Base-by-base conservation (phyloP, 2,797 vertebrate genomes). In the Tachyglossus aculeatus region DNA sequence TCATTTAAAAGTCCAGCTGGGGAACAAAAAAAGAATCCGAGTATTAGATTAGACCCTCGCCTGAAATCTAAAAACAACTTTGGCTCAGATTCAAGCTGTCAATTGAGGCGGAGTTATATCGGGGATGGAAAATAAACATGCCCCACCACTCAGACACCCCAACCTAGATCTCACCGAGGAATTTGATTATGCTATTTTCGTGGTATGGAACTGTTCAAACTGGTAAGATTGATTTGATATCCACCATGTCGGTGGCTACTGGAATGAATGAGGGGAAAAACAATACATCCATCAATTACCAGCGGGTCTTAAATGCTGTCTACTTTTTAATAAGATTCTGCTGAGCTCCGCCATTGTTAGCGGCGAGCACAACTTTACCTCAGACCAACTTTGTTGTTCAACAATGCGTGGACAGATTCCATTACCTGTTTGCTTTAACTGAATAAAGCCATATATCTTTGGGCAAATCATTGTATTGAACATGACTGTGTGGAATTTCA, bases 61-160 rank as follows among this genome's bases (percentile, higher is more conserved):
- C 58, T 68, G 12, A 40, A 50, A 39, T 12, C 15, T 74, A 70
- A 65, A 33, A 36, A 27, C 52, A 41, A 9, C 14, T 3, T 27
- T 57, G 64, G 70, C 38, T 0, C 67, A 55, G 73, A 70, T 54
- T 24, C 71, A 57, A 53, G 71, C 58, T 73, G 79, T 72, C 84
- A 59, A 68, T 70, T 68, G 75, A 21, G 68, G 71, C 71, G 50
- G 55, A 16, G 73, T 53, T 71, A 29, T 55, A 21, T 63, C 44
- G 0, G 47, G 77, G 48, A 81, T 80, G 62, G 77, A 80, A 45
- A 57, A 61, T 59, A 68, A 80, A 73, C 77, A 80, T 21, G 0
- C 50, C 45, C 50, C 45, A 5, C 45, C 69, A 22, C 6, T 4
- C 9, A 27, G 44, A 37, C 2, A 43, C 60, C 75, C 60, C 75